Percentiles rank a stretch among this genome's conserved stretches.
Evolutionary conservation across 2,113 vertebrate species (phyloP).

Genomic region (Clupea harengus): DNA sequence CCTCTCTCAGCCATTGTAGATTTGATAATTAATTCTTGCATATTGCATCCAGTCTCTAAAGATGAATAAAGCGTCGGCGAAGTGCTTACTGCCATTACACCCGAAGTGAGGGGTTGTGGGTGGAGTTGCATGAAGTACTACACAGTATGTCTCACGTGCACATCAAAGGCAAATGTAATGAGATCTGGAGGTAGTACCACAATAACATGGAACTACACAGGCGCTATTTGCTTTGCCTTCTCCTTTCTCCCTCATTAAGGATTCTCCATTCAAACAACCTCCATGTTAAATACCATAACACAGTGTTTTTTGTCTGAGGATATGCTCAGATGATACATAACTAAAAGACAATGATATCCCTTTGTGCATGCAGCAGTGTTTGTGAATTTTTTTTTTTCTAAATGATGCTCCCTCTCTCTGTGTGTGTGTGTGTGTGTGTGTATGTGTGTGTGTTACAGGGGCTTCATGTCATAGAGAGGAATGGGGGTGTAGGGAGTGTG

Average conservation of each 20-base stretch:
- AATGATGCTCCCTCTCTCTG: neutral
- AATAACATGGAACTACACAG: neutral
- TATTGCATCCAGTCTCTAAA: neutral
- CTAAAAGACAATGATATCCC: neutral
- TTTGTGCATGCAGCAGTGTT: neutral
- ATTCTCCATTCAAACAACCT: neutral
- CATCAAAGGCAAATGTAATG: neutral
- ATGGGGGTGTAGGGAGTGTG: neutral
- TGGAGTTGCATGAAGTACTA: neutral
- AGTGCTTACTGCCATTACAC: neutral
- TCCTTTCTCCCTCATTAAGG: neutral
- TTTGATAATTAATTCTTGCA: neutral
- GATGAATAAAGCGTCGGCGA: neutral
- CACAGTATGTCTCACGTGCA: neutral
- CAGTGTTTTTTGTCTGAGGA: neutral
- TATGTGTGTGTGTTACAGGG: neutral
- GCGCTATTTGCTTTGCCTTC: neutral
- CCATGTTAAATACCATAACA: neutral
- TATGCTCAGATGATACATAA: neutral
- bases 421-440: slow-evolving; percentile 1
- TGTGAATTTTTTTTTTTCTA: neutral
- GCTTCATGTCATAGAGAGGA: neutral
- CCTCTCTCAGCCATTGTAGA: neutral
- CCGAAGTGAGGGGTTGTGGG: neutral
- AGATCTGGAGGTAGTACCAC: neutral